Base-by-base conservation (phyloP, 1,140 invertebrate genomes). In the Bombyx mandarina region DNA sequence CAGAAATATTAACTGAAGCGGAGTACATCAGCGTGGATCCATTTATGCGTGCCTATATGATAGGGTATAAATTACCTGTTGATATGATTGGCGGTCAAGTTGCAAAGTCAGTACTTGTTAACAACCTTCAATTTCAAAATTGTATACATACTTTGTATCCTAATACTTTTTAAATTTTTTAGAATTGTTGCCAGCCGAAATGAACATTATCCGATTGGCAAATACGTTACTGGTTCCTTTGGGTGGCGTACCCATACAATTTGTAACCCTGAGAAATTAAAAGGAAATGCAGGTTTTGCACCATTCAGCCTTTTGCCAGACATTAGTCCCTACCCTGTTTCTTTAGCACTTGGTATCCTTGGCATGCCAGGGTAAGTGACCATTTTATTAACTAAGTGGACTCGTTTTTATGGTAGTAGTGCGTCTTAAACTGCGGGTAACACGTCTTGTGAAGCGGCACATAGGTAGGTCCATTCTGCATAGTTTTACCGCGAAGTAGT, bases 21-120 rank as follows among this genome's bases (percentile, higher is more conserved):
- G 89, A 92, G 66, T 93, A 90, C 66, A 65, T 93, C 2, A 93
- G 92, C 57, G 92, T 94, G 3, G 93, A 94, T 77, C 93, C 93
- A 45, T 94, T 93, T 62, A 93, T 93, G 91, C 86, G 92, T 64
- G 82, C 85, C 0, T 91, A 91, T 56, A 79, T 88, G 68, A 73
- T 69, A 52, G 71, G 71, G n/a, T 79, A 87, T 60, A 88, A 89
- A 57, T 50, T 88, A 44, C 90, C 90, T 8, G 80, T 73, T n/a
- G 89, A 89, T 42, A 92, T 92, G 90, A 90, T 92, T 48, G 91
- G 91, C 3, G 63, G 77, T 52, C 91, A 93, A 88, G 86, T 93
- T 42, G 91, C 89, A 2, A 91, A 90, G 90, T 91, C 80, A 63
- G 67, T 68, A 63, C 18, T 44, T 54, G 35, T 54, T 62, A 22